Conservation (phyloP, 1,140 invertebrate genomes). For the Sitodiplosis mosellana region DNA sequence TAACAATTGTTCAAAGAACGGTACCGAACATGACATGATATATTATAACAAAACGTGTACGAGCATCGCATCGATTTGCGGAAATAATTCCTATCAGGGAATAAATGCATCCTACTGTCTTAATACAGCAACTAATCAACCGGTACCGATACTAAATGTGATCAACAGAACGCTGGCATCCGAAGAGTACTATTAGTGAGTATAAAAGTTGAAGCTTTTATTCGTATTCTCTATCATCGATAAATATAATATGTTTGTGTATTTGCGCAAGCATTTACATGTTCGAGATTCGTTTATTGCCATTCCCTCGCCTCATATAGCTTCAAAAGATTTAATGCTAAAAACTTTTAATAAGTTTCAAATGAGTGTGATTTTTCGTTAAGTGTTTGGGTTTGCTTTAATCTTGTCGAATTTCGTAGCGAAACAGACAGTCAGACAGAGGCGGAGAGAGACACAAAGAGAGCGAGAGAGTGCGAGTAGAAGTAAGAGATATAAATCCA, state of each 20-base stretch:
- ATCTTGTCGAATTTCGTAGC: no score
- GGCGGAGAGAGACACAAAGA: no score
- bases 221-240: neutral
- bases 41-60: neutral
- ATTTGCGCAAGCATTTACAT: no score
- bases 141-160: neutral
- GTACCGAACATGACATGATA: neutral
- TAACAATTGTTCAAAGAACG: neutral
- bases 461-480: no score
- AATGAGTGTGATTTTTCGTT: no score
- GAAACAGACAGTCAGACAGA: no score
- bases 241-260: neutral
- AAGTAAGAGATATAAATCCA: no score
- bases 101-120: neutral
- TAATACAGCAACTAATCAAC: neutral
- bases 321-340: no score
- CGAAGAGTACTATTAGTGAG: slow-evolving; percentile 2
- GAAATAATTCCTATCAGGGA: neutral
- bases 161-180: neutral
- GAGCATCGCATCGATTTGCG: neutral
- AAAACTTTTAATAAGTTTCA: no score
- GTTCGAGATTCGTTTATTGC: no score
- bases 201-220: neutral
- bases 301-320: no score
- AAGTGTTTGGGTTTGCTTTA: no score